Base-by-base conservation (phyloP, 1,140 invertebrate genomes). In the Musca domestica region DNA sequence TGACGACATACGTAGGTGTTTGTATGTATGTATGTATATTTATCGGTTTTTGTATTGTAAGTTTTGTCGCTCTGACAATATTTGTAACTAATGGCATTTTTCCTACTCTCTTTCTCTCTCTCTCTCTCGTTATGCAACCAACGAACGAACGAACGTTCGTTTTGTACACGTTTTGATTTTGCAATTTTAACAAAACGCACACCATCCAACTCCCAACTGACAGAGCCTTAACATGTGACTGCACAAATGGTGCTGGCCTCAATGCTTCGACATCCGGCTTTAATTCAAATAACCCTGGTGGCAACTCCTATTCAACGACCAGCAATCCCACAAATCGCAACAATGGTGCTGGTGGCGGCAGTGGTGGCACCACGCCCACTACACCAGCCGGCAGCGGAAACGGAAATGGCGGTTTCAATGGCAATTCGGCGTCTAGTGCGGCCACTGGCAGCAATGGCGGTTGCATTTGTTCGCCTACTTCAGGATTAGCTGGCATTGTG, bases 211-310 rank as follows among this genome's bases (percentile, higher is more conserved):
- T 65, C 41, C n/a, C 46, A 66, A 65, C 27, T 46, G 20, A 27
- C 69, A 81, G 79, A 49, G 73, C 79, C 15, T 77, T 80, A 71
- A 78, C 73, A 56, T 81, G 79, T 72, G 79, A 86, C 84, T 80
- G 83, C 82, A 22, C 87, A 83, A 69, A 79, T 80, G 67, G 83
- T 81, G 69, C 71, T 74, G 71, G 87, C 83, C 66, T 88, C 86
- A 51, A 84, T 81, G 65, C 83, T 82, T 72, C 84, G 85, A 75
- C 72, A 74, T 69, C 74, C 65, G 58, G 67, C 48, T 66, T 69
- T 34, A 46, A 66, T 47, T 67, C 64, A 14, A 68, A 71, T 41
- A 52, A 54, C 47, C 71, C 67, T 41, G 71, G 52, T 70, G 77
- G 76, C 20, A 69, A 72, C 54, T 74, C 77, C 54, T 78, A 78